These are phyloP conservation scores for Paracentrotus lividus DNA, from an alignment of 53 echinoderm and acorn worm species.

Conservation along the genomic window DNA sequence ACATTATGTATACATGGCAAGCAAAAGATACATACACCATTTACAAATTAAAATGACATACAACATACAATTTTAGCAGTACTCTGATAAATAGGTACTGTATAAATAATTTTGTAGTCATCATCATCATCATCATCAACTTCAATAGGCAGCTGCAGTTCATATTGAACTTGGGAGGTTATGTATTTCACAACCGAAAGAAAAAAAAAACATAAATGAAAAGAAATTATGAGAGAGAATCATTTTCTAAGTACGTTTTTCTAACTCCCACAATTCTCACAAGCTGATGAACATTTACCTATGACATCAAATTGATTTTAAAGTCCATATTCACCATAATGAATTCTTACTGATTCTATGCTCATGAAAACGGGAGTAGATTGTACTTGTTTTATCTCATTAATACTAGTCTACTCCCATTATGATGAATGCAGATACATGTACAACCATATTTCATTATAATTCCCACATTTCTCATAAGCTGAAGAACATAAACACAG, in stretches of 20 bases:
- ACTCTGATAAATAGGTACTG: constrained; percentile 59
- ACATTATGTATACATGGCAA: constrained; percentile 40
- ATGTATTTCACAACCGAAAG: background rate
- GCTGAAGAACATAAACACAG: no score
- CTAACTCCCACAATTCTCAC: background rate
- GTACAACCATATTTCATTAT: background rate
- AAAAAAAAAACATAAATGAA: background rate
- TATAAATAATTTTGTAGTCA: constrained; percentile 31
- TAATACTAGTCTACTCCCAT: no score
- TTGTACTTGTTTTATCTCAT: no score
- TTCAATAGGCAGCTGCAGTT: constrained; percentile 11
- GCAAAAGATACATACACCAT: background rate
- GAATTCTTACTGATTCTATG: no score
- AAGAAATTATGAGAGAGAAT: background rate
- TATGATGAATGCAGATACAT: background rate
- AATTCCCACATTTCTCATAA: no score
- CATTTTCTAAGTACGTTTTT: background rate
- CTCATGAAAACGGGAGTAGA: no score
- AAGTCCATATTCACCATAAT: background rate
- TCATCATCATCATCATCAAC: background rate
- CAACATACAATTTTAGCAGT: constrained; percentile 48
- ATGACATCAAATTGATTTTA: background rate
- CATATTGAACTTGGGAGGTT: background rate
- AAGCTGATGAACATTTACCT: background rate
- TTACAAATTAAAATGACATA: constrained; percentile 52